Evolutionary conservation across 2,888 invertebrate species (phyloP), one percentile per base, ranked within the genome.

Genomic region (Harpalus rubripes): DNA sequence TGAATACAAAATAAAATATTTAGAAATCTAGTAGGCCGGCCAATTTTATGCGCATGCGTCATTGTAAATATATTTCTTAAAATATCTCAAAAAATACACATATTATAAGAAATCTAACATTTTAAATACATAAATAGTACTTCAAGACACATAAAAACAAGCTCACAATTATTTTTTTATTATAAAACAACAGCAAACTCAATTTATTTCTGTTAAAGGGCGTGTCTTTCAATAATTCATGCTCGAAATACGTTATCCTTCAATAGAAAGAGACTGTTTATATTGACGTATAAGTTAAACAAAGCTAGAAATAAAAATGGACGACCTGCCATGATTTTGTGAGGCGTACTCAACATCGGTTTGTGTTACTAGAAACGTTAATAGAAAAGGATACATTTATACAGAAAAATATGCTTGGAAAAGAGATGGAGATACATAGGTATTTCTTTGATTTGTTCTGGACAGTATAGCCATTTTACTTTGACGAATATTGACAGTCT

Each of bases 401-500:
- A 80, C 52, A 56, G 26, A 39, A 15, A 8, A 7, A 7, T 8
- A 1, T 44, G 22, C 15, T 32, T 5, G 0, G 7, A 81, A 68
- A 68, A 68, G 86, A 86, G 86, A 86, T 18, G 81, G 68, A 80
- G 76, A 68, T 41, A 22, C 16, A 52, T 2, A 44, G 15, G 12
- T 41, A 7, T 8, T 16, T 61, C 61, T 44, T 41, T 10, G 16
- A 44, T 74, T 8, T 4, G 15, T 22, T 22, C 44, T 41, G 39
- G 12, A 26, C 18, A 18, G 94, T 94, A 94, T 94, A 94, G 94
- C 94, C 94, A 94, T 94, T 94, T 94, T 94, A 93, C 93, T 90
- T 94, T 94, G 94, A 94, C 94, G 94, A 94, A 94, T 94, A 94
- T 94, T 94, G 94, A 94, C 94, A 94, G 94, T 93, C 22, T 91